Base-by-base conservation (phyloP, 2,113 vertebrate species). In the Glaucomys volans region DNA sequence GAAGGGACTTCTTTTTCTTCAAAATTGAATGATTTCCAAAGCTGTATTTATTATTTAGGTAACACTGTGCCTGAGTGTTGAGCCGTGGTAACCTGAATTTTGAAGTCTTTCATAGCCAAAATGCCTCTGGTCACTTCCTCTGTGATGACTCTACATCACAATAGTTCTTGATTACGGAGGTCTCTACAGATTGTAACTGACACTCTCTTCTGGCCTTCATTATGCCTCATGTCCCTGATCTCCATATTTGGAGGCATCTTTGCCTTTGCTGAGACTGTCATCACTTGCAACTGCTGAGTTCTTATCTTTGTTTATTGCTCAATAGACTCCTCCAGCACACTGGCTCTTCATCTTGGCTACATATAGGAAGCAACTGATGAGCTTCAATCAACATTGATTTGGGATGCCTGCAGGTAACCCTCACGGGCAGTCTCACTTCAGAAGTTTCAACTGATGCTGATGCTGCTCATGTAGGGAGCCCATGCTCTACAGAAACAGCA, bases 261-360 rank as follows among this genome's bases (percentile, higher is more conserved):
- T 69, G 24, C 0, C 8, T 71, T 91, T 86, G 24, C 52, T 64
- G 69, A 90, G 67, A 10, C 40, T 91, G 5, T 37, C 37, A 57
- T 71, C 0, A 52, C 4, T 32, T 57, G 0, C 3, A 93, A 75
- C 5, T 89, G 42, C 64, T 71, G 35, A 66, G 20, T 47, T 24
- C n/a, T 62, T 40, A 44, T 40, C 80, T 92, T 90, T 75, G 30
- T 9, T 87, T 50, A n/a, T 75, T 50, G 1, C 5, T 35, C n/a
- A 57, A 10, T 0, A 2, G 18, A 37, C 4, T 12, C 8, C 1
- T 40, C 14, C 40, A 4, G 2, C 26, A 5, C 50, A 14, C 6
- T 59, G 26, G 8, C 7, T 66, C 14, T 47, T 44, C 85, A 3
- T 17, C 18, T 72, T 74, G 4, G 32, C 40, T 52, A 18, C 8